Percentiles rank a stretch among this genome's conserved stretches.
phyloP scores from a whole-genome alignment of 2,888 invertebrate species.

The Sminthurides aquaticus region DNA sequence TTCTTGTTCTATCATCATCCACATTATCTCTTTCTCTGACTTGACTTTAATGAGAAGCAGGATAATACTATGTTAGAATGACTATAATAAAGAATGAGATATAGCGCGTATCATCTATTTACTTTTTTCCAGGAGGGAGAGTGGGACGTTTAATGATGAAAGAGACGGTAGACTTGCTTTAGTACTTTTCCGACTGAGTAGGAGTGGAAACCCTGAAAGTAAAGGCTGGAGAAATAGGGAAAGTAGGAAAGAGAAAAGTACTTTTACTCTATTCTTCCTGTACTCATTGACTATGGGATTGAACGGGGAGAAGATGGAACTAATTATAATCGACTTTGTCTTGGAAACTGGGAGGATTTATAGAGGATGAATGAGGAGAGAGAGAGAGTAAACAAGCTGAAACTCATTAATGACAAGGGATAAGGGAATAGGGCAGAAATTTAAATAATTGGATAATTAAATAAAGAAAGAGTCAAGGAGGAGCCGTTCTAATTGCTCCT shows the following conservation, averaged over 20 bases:
- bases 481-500: neutral
- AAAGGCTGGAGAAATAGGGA: too few species aligned
- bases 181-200: neutral
- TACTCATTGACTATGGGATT: neutral
- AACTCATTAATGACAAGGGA: neutral
- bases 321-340: neutral
- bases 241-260: neutral
- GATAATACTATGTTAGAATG: too few species aligned
- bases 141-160: neutral
- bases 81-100: too few species aligned
- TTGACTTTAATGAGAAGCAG: too few species aligned
- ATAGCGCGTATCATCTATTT: too few species aligned
- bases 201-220: too few species aligned
- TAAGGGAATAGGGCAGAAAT: conserved; percentile 23
- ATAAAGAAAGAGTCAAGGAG: conserved; percentile 15
- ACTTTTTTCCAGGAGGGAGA: too few species aligned
- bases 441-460: conserved; percentile 41
- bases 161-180: neutral
- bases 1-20: too few species aligned
- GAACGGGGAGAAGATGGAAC: neutral
- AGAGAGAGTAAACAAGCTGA: neutral
- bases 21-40: too few species aligned
- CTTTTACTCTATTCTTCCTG: neutral
- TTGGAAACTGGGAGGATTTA: neutral
- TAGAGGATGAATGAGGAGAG: neutral